Base-by-base conservation (phyloP, 1,140 invertebrate genomes). In the Zaprionus tsacasi region DNA sequence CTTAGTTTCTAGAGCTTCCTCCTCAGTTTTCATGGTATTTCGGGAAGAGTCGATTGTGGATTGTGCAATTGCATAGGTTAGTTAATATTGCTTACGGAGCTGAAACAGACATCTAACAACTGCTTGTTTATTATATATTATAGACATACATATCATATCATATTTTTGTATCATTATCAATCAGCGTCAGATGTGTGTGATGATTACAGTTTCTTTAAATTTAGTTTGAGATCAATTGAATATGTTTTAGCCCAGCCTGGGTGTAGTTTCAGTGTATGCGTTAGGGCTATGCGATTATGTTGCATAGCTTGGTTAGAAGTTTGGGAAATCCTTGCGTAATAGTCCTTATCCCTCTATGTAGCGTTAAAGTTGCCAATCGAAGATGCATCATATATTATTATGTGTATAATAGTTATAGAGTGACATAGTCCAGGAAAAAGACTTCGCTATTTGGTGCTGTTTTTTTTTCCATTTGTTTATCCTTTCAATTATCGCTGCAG, bases 141-240 rank as follows among this genome's bases (percentile, higher is more conserved):
- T 27, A 35, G 13, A 30, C 6, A 25, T 48, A 48, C 13, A 13
- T 36, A n/a, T n/a, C 17, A 11, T 38, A 57, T 57, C n/a, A 50
- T 6, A 33, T n/a, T n/a, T n/a, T 35, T 60, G 17, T 58, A 30
- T 36, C 50, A 63, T n/a, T n/a, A n/a, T n/a, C n/a, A 33, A 25
- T 70, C 59, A 27, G 52, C 52, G 30, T 55, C 52, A 25, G 27
- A 25, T n/a, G 17, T 25, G 45, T 59, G 30, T n/a, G 58, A 59
- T 71, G 48, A 68, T 58, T 61, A 65, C 38, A 17, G 64, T 54
- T 78, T 56, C 43, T 76, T 55, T 79, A 64, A 43, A 63, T 73
- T 79, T 66, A 70, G 64, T 13, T 83, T 87, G 83, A 87, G 83
- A 87, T 87, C 83, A 87, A 78, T 80, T 80, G 80, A 88, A 82